A percentile compares a stretch with the other conserved stretches of the same genome.
Evolutionary conservation across 2,113 vertebrate genomes (phyloP).

Genomic region (Pterocles burchelli): DNA sequence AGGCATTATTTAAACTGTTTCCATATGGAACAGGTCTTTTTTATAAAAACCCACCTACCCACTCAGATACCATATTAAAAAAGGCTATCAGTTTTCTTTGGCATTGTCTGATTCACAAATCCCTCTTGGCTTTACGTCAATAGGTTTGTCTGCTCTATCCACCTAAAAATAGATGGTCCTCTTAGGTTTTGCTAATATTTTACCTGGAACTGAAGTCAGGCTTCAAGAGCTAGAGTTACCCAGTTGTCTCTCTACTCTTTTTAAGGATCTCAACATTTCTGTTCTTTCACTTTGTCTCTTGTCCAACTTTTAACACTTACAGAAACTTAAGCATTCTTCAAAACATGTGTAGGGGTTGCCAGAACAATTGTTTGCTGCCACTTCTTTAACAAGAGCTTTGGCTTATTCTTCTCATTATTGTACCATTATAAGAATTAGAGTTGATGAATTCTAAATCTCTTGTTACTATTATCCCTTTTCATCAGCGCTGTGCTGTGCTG

Average conservation of each 20-base stretch:
- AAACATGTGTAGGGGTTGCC: background rate
- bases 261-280: background rate
- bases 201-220: constrained; percentile 65
- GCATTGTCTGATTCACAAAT: constrained; percentile 36
- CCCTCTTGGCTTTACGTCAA: constrained; percentile 22
- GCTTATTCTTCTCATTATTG: background rate
- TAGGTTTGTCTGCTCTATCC: background rate
- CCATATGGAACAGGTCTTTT: background rate
- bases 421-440: background rate
- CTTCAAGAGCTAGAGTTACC: constrained; percentile 33
- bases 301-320: background rate
- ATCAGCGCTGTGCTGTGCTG: background rate
- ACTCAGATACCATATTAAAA: constrained; percentile 44
- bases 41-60: constrained; percentile 14
- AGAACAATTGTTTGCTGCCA: background rate
- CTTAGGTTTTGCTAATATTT: constrained; percentile 63
- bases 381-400: background rate
- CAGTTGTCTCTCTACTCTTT: background rate
- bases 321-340: background rate
- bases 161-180: constrained; percentile 61
- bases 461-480: background rate
- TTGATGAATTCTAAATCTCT: background rate
- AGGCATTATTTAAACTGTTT: constrained; percentile 24
- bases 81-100: constrained; percentile 12
- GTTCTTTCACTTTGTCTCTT: background rate